Evolutionary conservation across 92 coral and sea anemone genomes (phyloP), one percentile per base, ranked within the genome.

Genomic region (Pocillopora meandrina): DNA sequence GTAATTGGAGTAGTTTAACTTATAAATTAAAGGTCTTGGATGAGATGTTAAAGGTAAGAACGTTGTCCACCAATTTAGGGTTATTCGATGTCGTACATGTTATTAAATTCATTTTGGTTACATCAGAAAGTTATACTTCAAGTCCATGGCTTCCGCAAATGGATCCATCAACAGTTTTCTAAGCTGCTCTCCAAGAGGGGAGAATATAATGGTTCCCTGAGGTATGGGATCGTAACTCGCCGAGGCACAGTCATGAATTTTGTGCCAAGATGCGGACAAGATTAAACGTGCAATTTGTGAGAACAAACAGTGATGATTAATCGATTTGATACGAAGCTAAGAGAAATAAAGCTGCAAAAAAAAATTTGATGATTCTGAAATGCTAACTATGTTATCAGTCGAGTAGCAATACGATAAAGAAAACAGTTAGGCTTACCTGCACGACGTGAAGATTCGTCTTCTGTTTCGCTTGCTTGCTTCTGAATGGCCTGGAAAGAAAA

Each of bases 381-480:
- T 74, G 12, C 12, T 42, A 17, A 47, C 19, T 52, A 19, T 31
- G 65, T 58, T 63, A 13, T 15, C 23, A 13, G 36, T 16, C 3
- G 15, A 12, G 18, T 10, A 57, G 69, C 9, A 33, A 2, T 57
- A 79, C 64, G 63, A 65, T 47, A 26, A 66, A 8, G 15, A 5
- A 71, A 3, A 76, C 26, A 36, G 11, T 35, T 20, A 2, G 17
- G 23, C 86, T 89, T 71, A 89, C 92, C 92, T 71, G 82, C 73
- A 9, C 88, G 92, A 20, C 90, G 87, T 11, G 71, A 35, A 3
- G 90, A 65, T 11, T 85, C 88, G 62, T 89, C 89, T 62, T 75
- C 82, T 15, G 84, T 66, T 75, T 89, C 92, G 23, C 81, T 73
- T 56, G 20, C 86, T 52, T 36, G 86, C 17, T 61, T 13, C 60